Evolutionary conservation across 2,797 vertebrate genomes (phyloP).

Genomic region (Melanotaenia maccullochi): DNA sequence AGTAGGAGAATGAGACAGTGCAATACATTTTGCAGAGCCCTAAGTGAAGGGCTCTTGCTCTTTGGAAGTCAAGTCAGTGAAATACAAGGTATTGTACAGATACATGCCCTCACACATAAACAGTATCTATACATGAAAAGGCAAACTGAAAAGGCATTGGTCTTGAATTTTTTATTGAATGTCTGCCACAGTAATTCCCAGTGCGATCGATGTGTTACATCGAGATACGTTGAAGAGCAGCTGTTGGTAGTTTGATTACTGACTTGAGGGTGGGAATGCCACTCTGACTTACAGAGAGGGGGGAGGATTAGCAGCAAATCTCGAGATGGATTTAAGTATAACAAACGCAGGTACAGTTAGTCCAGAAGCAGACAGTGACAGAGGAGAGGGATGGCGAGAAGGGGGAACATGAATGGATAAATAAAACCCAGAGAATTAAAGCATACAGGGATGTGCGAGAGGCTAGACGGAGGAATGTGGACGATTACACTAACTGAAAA

Average conservation of each 20-base stretch:
- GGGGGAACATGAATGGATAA: conserved; percentile 10
- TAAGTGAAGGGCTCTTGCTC: conserved; percentile 70
- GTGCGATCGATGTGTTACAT: conserved; percentile 43
- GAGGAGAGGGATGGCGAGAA: conserved; percentile 24
- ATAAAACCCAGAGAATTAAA: conserved; percentile 31
- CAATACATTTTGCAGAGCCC: conserved; percentile 72
- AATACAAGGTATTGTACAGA: conserved; percentile 76
- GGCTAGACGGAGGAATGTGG: conserved; percentile 17
- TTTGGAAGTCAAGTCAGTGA: conserved; percentile 79
- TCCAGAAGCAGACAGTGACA: conserved; percentile 58
- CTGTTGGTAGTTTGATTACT: conserved; percentile 47
- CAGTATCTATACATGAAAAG: conserved; percentile 66
- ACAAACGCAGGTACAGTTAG: conserved; percentile 63
- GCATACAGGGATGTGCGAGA: conserved; percentile 15
- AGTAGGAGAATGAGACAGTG: conserved; percentile 58
- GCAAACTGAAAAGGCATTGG: conserved; percentile 65
- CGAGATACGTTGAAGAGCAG: conserved; percentile 59
- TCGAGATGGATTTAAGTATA: conserved; percentile 53
- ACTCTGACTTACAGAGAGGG: conserved; percentile 55
- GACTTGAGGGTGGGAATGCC: conserved; percentile 52
- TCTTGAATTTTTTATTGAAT: conserved; percentile 51
- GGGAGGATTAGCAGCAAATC: conserved; percentile 40
- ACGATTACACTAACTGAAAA: conserved; percentile 27
- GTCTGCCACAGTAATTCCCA: conserved; percentile 65
- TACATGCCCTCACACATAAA: conserved; percentile 46